A percentile compares a stretch with the other conserved stretches of the same genome.
These are phyloP conservation scores for Grammomys surdaster DNA, from an alignment of 2,113 vertebrate species.

Conservation along the genomic window DNA sequence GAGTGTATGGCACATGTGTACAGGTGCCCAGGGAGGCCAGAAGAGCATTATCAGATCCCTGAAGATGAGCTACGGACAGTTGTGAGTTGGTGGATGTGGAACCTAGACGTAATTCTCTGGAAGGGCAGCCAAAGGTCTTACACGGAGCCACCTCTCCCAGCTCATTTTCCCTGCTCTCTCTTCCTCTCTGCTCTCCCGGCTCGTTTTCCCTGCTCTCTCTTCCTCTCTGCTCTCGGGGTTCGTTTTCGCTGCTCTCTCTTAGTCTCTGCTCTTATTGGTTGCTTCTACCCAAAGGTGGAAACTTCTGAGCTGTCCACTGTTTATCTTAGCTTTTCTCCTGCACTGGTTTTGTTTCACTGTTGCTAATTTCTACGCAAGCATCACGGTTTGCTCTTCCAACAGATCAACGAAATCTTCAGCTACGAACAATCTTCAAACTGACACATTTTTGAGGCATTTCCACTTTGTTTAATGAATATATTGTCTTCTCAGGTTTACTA, in stretches of 20 bases:
- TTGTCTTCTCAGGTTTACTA: neutral
- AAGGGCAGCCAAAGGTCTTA: neutral
- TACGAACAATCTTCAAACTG: neutral
- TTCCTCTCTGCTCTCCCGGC: neutral
- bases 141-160: neutral
- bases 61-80: neutral
- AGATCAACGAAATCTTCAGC: neutral
- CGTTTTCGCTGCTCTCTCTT: neutral
- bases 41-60: neutral
- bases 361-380: neutral
- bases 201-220: too few relatives aligned
- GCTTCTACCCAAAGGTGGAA: neutral
- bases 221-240: too few relatives aligned
- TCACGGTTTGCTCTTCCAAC: neutral
- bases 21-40: neutral
- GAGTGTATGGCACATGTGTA: too few relatives aligned
- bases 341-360: neutral
- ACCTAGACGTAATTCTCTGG: neutral
- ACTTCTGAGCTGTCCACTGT: neutral
- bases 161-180: neutral
- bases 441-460: neutral
- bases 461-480: neutral
- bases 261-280: neutral
- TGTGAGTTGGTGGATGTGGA: neutral
- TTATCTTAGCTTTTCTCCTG: neutral